A percentile compares a stretch with the other conserved stretches of the same genome.
phyloP scores from a whole-genome alignment of 2,797 vertebrate genomes.

The Xenopus petersii region DNA sequence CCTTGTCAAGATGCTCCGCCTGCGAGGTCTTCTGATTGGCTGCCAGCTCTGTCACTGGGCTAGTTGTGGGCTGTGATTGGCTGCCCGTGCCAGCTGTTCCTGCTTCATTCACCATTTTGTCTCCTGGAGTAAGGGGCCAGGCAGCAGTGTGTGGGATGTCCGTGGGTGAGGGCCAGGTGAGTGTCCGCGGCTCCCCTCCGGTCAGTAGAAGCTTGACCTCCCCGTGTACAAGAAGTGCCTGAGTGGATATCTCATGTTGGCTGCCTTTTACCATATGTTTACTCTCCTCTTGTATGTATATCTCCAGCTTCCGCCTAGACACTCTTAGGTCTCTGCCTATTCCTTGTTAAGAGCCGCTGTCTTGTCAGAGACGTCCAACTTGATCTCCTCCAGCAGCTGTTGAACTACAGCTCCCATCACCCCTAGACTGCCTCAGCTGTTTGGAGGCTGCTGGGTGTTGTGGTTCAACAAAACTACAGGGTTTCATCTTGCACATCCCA shows the following conservation, averaged over 20 bases:
- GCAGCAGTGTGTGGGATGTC: slow-evolving; percentile 52
- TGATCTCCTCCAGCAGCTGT: background rate
- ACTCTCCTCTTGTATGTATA: background rate
- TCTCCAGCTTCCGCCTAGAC: background rate
- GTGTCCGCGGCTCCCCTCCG: slow-evolving; percentile 42
- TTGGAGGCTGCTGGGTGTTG: no score
- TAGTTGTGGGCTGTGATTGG: slow-evolving; percentile 77
- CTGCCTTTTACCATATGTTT: background rate
- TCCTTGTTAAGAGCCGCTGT: no score
- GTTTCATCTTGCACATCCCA: no score
- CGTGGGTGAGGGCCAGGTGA: slow-evolving; percentile 35
- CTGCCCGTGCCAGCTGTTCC: slow-evolving; percentile 82
- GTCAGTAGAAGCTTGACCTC: slow-evolving; percentile 30
- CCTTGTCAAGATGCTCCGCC: slow-evolving; percentile 64
- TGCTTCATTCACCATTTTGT: slow-evolving; percentile 99
- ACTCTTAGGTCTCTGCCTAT: no score
- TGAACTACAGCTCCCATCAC: no score
- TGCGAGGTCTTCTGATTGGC: slow-evolving; percentile 58
- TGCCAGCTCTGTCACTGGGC: slow-evolving; percentile 79
- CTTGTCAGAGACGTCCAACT: background rate
- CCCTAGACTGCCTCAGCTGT: no score
- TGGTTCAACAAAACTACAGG: no score
- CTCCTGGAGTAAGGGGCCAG: slow-evolving; percentile 87
- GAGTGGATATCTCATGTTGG: background rate
- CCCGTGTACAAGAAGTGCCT: slow-evolving; percentile 22